Evolutionary conservation across 2,113 vertebrate species (phyloP).

Genomic region (Trichechus manatus): DNA sequence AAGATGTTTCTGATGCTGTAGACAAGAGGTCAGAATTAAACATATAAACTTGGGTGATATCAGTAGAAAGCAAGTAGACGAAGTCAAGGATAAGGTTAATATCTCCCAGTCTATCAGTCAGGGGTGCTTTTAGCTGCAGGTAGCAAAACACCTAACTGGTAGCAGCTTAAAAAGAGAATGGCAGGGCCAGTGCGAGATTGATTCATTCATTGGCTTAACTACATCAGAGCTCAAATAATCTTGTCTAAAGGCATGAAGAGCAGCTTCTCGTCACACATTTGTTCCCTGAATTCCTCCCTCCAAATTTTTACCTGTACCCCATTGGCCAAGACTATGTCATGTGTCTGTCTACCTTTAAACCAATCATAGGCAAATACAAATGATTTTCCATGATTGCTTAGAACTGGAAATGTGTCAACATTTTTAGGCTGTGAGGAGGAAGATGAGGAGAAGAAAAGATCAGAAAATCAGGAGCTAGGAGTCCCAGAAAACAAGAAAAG

Average conservation of each 20-base stretch:
- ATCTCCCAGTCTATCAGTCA: neutral
- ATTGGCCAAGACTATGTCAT: neutral
- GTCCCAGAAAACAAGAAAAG: neutral
- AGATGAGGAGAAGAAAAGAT: neutral
- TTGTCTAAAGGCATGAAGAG: neutral
- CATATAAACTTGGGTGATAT: neutral
- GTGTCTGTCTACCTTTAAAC: neutral
- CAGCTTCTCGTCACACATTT: neutral
- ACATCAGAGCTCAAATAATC: neutral
- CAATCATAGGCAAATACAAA: constrained; percentile 18
- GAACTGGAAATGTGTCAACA: neutral
- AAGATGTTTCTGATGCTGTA: neutral
- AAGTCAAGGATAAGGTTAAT: neutral
- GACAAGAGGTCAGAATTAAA: neutral
- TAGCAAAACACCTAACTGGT: neutral
- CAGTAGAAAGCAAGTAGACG: neutral
- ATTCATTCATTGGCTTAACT: neutral
- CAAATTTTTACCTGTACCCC: neutral
- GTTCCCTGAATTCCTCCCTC: neutral
- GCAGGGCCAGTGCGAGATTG: neutral
- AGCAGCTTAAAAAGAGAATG: neutral
- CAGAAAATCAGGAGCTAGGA: neutral
- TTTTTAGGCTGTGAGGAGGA: fast-evolving
- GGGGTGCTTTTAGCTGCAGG: neutral
- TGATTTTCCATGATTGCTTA: neutral